Evolutionary conservation across 2,888 invertebrate genomes (phyloP), one percentile per base, ranked within the genome.

Genomic region (Parasteatoda lunata): DNA sequence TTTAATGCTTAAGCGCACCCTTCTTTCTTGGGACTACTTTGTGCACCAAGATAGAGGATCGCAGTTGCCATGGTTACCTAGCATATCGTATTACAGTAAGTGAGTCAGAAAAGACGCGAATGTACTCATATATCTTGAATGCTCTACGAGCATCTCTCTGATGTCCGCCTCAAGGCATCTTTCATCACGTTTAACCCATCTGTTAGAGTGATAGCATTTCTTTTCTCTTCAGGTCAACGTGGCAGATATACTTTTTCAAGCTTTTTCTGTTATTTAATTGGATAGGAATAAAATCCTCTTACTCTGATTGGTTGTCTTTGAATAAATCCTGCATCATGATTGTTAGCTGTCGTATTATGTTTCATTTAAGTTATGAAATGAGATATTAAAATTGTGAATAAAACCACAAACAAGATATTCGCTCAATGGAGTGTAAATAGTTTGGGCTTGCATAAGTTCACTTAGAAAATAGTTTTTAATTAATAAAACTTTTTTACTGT

Each of bases 71-170:
- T 85, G 65, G 79, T 48, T 68, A 85, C 84, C 52, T 15, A 48
- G 79, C 79, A 79, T 79, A 85, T 75, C 70, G 69, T 70, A 85
- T 85, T 85, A 73, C 84, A 85, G 79, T 85, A 85, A 79, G 69
- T 49, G 79, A 54, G 45, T 9, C 59, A 54, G 81, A 45, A 30
- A 47, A 75, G 81, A 59, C 52, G 75, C 47, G 66, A 75, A 76
- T 73, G 77, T 73, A 59, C 59, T 70, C 73, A 84, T 84, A 84
- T 78, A 73, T 84, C 84, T 78, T 84, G 77, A 78, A 78, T 83
- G 83, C 77, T 71, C 71, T 59, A 30, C 5, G 79, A 72, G 83
- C 59, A 13, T 45, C 59, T 69, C 77, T 77, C 83, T 77, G 83
- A 77, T 84, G 45, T 72, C 77, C 83, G 45, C 49, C 48, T 8